Evolutionary conservation across 2,113 vertebrate genomes (phyloP), one percentile per base, ranked within the genome.

Genomic region (Poeciliopsis retropinna): DNA sequence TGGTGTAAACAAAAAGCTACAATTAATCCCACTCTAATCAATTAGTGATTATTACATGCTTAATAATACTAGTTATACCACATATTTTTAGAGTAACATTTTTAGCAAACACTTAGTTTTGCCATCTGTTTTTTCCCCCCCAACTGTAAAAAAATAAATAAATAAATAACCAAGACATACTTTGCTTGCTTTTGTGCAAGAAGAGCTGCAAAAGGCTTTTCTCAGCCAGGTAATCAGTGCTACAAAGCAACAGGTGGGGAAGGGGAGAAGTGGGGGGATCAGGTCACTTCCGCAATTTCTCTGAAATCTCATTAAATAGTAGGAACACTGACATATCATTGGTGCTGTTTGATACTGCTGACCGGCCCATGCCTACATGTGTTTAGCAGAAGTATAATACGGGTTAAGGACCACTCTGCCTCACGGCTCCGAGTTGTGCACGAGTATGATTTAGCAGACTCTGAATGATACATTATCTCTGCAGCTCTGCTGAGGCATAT

Each of bases 381-480:
- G 25, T 57, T 57, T 57, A n/a, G 8, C 10, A 57, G 51, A 10
- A 25, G 51, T 34, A 64, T 34, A 94, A 95, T 92, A 93, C 87
- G 28, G 85, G 83, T 86, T 88, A 94, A 94, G 96, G 93, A 94
- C 91, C 93, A 93, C 91, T 95, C 94, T 92, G 95, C 94, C 94
- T 94, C 75, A 71, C 87, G 90, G 94, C 94, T 94, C 87, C 65
- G 91, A 93, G 88, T 91, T 51, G 85, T 64, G 90, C 60, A 37
- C 85, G 88, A 86, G 91, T 84, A 67, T 79, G 92, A 95, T 94
- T 85, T 92, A 93, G 94, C 92, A 90, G 90, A 92, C 92, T 94
- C 85, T 80, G 88, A 93, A 89, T 72, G 87, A 88, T 89, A 88
- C 87, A 92, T 94, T 94, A 92, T 93, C 94, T 91, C 91, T 90